These are phyloP conservation scores for Rhyzopertha dominica DNA, from an alignment of 1,140 invertebrate species.

Conservation along the genomic window DNA sequence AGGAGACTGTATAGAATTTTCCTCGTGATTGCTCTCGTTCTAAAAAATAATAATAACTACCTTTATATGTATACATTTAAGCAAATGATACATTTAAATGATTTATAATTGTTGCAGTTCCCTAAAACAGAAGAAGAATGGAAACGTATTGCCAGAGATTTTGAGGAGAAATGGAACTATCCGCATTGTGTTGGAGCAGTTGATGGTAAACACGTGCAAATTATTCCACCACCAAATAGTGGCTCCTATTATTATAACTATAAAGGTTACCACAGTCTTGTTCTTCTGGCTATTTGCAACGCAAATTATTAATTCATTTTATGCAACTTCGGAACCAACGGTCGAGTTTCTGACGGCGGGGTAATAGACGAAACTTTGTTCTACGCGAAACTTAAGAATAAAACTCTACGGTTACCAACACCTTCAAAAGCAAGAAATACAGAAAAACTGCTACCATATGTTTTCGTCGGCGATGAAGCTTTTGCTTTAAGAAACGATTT, in stretches of 20 bases:
- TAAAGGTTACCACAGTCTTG: conserved; percentile 18
- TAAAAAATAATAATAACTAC: too few relatives aligned
- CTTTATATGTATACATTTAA: too few relatives aligned
- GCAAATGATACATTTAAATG: too few relatives aligned
- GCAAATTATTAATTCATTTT: conserved; percentile 37
- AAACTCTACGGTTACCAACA: conserved; percentile 8
- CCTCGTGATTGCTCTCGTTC: too few relatives aligned
- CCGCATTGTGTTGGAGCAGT: conserved; percentile 44
- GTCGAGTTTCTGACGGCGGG: conserved; percentile 36
- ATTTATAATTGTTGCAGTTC: conserved; percentile 22
- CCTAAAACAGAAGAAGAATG: conserved; percentile 27
- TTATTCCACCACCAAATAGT: conserved; percentile 29
- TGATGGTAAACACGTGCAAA: conserved; percentile 43
- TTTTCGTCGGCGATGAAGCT: conserved; percentile 36
- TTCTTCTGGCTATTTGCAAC: conserved; percentile 41
- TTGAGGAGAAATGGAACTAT: conserved; percentile 43
- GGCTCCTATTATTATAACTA: conserved; percentile 46
- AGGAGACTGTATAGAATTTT: too few relatives aligned
- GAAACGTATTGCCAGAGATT: conserved; percentile 32
- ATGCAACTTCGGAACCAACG: conserved; percentile 37
- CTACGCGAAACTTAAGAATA: conserved; percentile 19
- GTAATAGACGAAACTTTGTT: conserved; percentile 31
- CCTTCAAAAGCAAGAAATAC: conserved; percentile 23
- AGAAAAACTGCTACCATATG: conserved; percentile 21
- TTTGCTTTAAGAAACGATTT: conserved; percentile 38